Evolutionary conservation across 2,797 vertebrate species (phyloP).

Genomic region (Neomorphus geoffroyi): DNA sequence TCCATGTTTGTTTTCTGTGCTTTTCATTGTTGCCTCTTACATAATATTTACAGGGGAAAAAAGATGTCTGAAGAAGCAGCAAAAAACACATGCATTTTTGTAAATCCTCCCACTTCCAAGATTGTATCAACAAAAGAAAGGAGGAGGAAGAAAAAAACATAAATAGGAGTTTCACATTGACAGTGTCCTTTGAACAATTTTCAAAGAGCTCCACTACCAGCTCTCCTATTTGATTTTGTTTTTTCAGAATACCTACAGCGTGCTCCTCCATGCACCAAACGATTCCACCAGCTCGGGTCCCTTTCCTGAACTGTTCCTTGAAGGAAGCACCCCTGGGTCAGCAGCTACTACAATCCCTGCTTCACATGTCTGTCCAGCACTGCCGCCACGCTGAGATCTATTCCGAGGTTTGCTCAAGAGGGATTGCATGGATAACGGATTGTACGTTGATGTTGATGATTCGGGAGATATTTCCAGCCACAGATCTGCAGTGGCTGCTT

Average conservation of each 20-base stretch:
- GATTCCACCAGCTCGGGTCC: not conserved
- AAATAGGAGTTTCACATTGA: conserved; percentile 24
- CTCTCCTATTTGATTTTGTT: conserved; percentile 1
- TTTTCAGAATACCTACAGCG: not conserved
- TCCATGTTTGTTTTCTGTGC: not conserved
- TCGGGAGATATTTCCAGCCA: not conserved
- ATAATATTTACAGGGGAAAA: conserved; percentile 6
- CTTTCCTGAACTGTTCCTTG: not conserved
- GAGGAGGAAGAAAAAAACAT: conserved; percentile 32
- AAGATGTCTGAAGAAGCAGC: conserved; percentile 30
- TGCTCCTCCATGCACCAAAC: not conserved
- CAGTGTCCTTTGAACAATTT: conserved; percentile 55
- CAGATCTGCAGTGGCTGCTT: not conserved
- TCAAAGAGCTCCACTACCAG: conserved; percentile 42
- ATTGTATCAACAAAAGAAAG: conserved; percentile 50
- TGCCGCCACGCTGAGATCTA: rapidly evolving
- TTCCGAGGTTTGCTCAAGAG: not conserved
- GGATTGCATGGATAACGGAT: rapidly evolving
- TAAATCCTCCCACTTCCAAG: conserved; percentile 57
- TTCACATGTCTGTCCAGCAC: not conserved
- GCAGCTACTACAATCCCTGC: not conserved
- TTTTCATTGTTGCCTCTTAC: not conserved
- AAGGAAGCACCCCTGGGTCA: not conserved
- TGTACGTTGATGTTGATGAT: not conserved
- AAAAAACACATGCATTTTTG: conserved; percentile 13